Evolutionary conservation across 1,140 invertebrate species (phyloP).

Genomic region (Idris sp.): DNA sequence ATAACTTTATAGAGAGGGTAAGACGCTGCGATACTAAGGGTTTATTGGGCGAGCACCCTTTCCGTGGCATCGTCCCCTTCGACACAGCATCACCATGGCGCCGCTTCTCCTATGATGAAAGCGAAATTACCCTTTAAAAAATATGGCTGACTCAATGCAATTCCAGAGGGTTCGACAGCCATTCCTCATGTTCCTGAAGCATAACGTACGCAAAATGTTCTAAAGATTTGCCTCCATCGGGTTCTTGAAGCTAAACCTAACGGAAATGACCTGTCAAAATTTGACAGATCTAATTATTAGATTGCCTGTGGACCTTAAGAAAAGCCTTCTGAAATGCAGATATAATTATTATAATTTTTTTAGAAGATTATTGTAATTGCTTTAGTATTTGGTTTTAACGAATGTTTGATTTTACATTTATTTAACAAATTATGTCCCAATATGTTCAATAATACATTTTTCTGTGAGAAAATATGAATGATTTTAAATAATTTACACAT

Average conservation of each 20-base stretch:
- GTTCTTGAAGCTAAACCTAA: constrained; percentile 35
- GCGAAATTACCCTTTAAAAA: constrained; percentile 75
- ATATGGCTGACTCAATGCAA: constrained; percentile 76
- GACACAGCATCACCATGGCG: constrained; percentile 67
- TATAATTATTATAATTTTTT: no score
- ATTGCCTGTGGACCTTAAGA: constrained; percentile 25
- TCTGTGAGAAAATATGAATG: no score
- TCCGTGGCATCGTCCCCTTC: constrained; percentile 66
- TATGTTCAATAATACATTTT: no score
- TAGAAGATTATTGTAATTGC: no score
- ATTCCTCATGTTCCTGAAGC: constrained; percentile 50
- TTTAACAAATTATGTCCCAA: no score
- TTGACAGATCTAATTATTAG: constrained; percentile 55
- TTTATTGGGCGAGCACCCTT: constrained; percentile 77
- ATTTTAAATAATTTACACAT: no score
- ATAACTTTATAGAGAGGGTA: constrained; percentile 78
- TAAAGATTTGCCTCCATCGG: constrained; percentile 37
- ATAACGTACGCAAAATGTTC: constrained; percentile 50
- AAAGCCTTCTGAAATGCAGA: background rate
- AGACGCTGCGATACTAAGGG: constrained; percentile 75
- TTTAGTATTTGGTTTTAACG: no score
- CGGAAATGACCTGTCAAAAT: constrained; percentile 53
- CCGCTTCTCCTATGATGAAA: constrained; percentile 73
- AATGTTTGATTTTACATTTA: no score
- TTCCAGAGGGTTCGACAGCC: constrained; percentile 67